A percentile compares a stretch with the other conserved stretches of the same genome.
Evolutionary conservation across 2,797 vertebrate genomes (phyloP).

Genomic region (Sarcoramphus papa): DNA sequence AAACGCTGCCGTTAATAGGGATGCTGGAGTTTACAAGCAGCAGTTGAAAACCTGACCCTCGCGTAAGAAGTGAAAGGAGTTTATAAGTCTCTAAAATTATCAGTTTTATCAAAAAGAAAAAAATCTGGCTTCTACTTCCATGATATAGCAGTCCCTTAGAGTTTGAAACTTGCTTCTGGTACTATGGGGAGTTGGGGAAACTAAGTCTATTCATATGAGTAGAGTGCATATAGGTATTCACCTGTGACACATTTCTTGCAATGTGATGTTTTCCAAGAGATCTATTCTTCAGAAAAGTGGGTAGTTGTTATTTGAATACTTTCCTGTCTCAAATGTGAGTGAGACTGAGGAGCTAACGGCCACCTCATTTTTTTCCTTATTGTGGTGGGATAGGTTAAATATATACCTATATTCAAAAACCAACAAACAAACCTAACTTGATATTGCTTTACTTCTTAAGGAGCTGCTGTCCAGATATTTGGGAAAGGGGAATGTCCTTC

Average conservation of each 20-base stretch:
- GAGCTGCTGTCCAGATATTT: background rate
- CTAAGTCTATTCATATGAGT: fast-evolving
- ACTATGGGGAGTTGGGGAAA: background rate
- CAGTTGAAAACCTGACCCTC: background rate
- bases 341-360: background rate
- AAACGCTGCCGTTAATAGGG: background rate
- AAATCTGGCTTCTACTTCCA: background rate
- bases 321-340: background rate
- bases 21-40: background rate
- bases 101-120: background rate
- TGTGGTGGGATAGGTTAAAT: background rate
- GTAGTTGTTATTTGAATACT: background rate
- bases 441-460: background rate
- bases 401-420: background rate
- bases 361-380: fast-evolving
- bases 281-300: background rate
- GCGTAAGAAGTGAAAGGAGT: background rate
- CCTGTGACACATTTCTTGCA: background rate
- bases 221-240: background rate
- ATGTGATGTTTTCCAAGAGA: background rate
- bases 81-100: background rate
- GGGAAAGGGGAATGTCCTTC: background rate
- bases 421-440: background rate
- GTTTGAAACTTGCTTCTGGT: background rate
- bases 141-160: background rate